Evolutionary conservation across 2,797 vertebrate species (phyloP).

Genomic region (Leptoclinus maculatus): DNA sequence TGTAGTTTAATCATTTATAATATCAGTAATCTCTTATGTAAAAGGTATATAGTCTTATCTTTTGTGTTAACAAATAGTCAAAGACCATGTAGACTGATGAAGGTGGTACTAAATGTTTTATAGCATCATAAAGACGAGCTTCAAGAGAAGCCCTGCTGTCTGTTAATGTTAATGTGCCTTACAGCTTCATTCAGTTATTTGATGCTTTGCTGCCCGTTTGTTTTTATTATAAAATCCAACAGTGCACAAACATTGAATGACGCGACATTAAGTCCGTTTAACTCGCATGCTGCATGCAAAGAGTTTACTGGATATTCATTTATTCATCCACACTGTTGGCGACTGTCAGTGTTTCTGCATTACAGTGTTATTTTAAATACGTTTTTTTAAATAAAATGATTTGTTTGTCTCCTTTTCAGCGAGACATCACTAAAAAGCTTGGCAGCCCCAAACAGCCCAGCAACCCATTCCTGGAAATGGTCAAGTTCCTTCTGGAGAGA

Average conservation of each 20-base stretch:
- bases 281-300: not conserved
- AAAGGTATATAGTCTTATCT: not conserved
- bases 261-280: not conserved
- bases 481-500: conserved; percentile 97
- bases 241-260: not conserved
- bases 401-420: conserved; percentile 76
- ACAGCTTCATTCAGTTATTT: not conserved
- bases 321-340: not conserved
- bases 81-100: not conserved
- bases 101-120: not conserved
- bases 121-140: not conserved
- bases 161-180: not conserved
- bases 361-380: not conserved
- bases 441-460: conserved; percentile 98
- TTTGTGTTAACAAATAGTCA: not conserved
- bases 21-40: not conserved
- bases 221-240: not conserved
- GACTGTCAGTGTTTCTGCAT: not conserved
- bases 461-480: conserved; percentile 99
- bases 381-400: not conserved
- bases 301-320: not conserved
- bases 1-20: not conserved
- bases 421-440: conserved; percentile 98
- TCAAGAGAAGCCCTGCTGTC: not conserved
- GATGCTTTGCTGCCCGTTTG: not conserved